phyloP scores from a whole-genome alignment of 2,888 invertebrate genomes.

The Tiliacea citrago region DNA sequence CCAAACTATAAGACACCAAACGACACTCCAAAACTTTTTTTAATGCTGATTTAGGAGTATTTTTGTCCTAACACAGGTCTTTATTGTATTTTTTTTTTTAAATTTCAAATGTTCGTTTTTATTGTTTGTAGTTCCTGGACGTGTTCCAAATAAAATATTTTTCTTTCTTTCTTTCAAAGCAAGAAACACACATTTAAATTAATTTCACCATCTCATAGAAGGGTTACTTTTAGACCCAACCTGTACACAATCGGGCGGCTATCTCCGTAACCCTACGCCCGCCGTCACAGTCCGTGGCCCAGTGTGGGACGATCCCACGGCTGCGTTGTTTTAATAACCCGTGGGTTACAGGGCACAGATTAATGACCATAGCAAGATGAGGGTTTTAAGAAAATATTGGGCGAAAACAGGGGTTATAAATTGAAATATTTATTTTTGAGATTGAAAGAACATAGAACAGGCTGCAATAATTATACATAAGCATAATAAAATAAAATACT shows the following conservation, averaged over 20 bases:
- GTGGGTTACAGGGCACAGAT: constrained; percentile 61
- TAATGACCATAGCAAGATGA: constrained; percentile 58
- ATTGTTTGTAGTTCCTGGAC: too few species aligned
- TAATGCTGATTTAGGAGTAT: too few species aligned
- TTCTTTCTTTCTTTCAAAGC: neutral
- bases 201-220: neutral
- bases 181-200: neutral
- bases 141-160: too few species aligned
- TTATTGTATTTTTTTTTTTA: too few species aligned
- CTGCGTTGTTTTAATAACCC: constrained; percentile 63
- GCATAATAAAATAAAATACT: neutral
- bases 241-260: constrained; percentile 58
- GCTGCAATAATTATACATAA: neutral
- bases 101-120: too few species aligned
- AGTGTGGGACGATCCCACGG: constrained; percentile 72
- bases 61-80: too few species aligned
- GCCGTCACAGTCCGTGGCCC: constrained; percentile 68
- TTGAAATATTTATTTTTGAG: constrained; percentile 7
- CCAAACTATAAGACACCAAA: too few species aligned
- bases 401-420: neutral
- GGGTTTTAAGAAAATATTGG: constrained; percentile 40
- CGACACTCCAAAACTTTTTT: too few species aligned
- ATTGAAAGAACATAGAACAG: constrained; percentile 6
- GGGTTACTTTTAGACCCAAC: constrained; percentile 28
- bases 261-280: constrained; percentile 71